phyloP scores from a whole-genome alignment of 2,797 vertebrate genomes.

The Alcedo atthis region DNA sequence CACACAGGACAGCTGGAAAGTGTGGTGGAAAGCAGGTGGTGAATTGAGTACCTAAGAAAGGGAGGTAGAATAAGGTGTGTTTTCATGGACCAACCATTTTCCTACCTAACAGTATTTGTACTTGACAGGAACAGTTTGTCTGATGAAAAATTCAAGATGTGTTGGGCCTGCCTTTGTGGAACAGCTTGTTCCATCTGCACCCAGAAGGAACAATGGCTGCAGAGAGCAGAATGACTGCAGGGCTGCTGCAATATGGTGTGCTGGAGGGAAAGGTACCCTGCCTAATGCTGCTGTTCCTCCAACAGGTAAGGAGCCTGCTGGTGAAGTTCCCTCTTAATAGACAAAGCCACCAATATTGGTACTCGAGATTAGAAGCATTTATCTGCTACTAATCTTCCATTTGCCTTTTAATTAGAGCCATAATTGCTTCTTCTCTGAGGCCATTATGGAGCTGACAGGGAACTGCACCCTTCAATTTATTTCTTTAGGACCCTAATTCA shows the following conservation, averaged over 20 bases:
- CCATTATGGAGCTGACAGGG: constrained; percentile 5
- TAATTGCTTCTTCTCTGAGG: constrained; percentile 1
- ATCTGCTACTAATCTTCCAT: neutral
- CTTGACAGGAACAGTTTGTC: neutral
- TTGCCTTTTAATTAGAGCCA: constrained; percentile 7
- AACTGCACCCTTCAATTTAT: neutral
- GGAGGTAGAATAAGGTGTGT: neutral
- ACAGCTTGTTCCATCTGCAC: neutral
- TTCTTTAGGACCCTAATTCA: neutral
- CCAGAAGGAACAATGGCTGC: neutral
- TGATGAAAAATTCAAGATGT: neutral
- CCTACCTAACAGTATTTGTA: neutral
- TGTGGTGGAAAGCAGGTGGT: neutral
- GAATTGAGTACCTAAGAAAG: neutral
- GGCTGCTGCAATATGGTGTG: neutral
- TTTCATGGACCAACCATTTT: neutral
- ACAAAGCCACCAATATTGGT: neutral
- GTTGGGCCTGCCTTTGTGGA: neutral
- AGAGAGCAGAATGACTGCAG: neutral
- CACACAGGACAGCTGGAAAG: neutral
- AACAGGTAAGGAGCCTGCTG: neutral
- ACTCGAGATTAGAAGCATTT: neutral
- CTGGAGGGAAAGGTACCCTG: neutral
- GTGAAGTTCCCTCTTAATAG: neutral
- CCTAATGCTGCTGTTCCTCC: neutral